Base-by-base conservation (phyloP, 2,888 invertebrate genomes). In the Lepidochitona cinerea region DNA sequence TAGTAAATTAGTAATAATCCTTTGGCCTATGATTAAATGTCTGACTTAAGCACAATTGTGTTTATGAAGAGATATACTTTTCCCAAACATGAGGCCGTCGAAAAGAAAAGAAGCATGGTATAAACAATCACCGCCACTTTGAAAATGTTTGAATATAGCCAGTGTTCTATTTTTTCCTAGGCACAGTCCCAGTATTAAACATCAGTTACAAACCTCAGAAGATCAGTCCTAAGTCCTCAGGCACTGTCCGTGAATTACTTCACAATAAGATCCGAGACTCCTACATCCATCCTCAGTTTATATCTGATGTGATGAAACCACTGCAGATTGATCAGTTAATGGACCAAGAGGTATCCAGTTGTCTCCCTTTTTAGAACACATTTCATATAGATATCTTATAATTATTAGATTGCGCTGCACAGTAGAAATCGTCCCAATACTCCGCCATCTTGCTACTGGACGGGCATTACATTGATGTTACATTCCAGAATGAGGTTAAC, bases 191-290 rank as follows among this genome's bases (percentile, higher is more conserved):
- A 0, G 94, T 95, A 85, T 92, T 99, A 80, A 96, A 98, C 91
- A 98, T 99, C 89, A 99, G 98, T 91, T 99, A 99, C 93, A 99
- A 99, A 92, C 99, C 99, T 64, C 99, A 99, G 93, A 99, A 99
- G 92, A 99, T 99, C 91, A 98, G 98, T 82, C 99, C 99, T 3
- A 99, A 97, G 92, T 96, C 96, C 73, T 95, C 96, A 80, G 97
- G 97, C 59, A 93, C 96, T 76, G 99, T 99, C 4, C 93, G 97
- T 66, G 95, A 96, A 88, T 92, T 99, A 87, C 92, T 99, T 77
- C 97, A 98, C 87, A 98, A 99, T 74, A 98, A 98, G 91, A 98
- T 99, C 86, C 93, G 98, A 76, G 99, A 99, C 92, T 97, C 99
- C 26, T 99, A 98, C 89, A 93, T 97, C 81, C 99, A 99, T 93